Conservation (phyloP, 2,113 vertebrate genomes). For the Bubo scandiacus region DNA sequence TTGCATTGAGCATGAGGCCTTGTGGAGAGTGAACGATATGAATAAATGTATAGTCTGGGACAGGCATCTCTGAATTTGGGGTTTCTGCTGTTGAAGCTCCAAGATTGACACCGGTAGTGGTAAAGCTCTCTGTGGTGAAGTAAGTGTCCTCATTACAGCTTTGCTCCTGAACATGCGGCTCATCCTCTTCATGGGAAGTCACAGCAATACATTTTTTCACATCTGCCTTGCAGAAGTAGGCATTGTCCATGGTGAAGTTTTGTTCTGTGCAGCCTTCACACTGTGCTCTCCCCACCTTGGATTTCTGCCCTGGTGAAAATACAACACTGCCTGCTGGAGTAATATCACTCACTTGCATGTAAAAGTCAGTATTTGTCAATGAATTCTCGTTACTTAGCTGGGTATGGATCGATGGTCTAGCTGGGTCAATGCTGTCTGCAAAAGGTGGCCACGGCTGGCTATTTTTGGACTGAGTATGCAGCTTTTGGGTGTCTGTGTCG, state of each 20-base stretch:
- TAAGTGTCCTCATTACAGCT: constrained; percentile 68
- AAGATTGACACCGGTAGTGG: constrained; percentile 70
- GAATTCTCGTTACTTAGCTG: constrained; percentile 79
- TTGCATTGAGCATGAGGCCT: constrained; percentile 89
- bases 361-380: constrained; percentile 89
- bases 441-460: constrained; percentile 30
- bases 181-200: constrained; percentile 17
- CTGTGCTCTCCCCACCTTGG: constrained; percentile 71
- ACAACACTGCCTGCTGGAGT: constrained; percentile 93
- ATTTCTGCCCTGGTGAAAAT: constrained; percentile 90
- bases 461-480: not conserved
- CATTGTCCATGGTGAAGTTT: constrained; percentile 77
- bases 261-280: constrained; percentile 42
- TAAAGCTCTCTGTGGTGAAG: constrained; percentile 75
- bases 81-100: constrained; percentile 71
- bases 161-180: constrained; percentile 47
- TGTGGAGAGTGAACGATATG: constrained; percentile 89
- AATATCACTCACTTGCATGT: constrained; percentile 94
- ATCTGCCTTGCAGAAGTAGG: constrained; percentile 84
- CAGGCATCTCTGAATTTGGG: constrained; percentile 72
- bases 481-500: not conserved
- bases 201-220: constrained; percentile 73
- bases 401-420: constrained; percentile 38
- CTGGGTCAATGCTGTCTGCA: not conserved
- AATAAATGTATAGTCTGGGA: constrained; percentile 94